A percentile compares a stretch with the other conserved stretches of the same genome.
phyloP scores from a whole-genome alignment of 2,888 invertebrate species.

The Dryococelus australis region DNA sequence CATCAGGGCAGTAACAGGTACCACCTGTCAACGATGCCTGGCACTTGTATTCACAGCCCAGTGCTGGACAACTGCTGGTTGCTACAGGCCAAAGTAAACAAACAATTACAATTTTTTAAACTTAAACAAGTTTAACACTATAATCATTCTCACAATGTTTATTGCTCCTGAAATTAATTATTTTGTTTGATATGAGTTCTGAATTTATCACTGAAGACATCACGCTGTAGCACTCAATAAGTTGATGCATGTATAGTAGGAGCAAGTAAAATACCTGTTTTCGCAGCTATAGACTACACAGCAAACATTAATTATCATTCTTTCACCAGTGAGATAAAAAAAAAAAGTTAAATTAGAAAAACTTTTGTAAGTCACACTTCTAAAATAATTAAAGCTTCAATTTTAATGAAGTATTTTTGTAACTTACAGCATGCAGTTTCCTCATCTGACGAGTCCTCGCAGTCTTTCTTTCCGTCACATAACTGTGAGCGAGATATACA shows the following conservation, averaged over 20 bases:
- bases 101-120: constrained; percentile 17
- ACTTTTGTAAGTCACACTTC: no score
- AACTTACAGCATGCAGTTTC: constrained; percentile 86
- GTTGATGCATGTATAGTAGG: no score
- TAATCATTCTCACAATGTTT: no score
- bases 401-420: no score
- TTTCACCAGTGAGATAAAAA: no score
- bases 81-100: constrained; percentile 63
- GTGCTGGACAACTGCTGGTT: constrained; percentile 78
- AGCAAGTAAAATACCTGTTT: no score
- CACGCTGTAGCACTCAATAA: background rate
- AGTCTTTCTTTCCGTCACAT: constrained; percentile 91
- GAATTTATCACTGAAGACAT: background rate
- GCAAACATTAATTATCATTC: no score
- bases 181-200: background rate
- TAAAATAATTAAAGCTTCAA: no score
- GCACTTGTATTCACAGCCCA: constrained; percentile 92
- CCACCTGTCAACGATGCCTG: constrained; percentile 90
- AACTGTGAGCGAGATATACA: constrained; percentile 89
- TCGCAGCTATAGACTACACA: no score
- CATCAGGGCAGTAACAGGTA: constrained; percentile 87
- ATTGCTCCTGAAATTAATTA: no score
- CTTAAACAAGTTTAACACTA: background rate
- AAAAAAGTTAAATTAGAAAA: no score
- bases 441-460: constrained; percentile 91